These are phyloP conservation scores for Tridacna crocea DNA, from an alignment of 2,888 invertebrate species.

Conservation along the genomic window DNA sequence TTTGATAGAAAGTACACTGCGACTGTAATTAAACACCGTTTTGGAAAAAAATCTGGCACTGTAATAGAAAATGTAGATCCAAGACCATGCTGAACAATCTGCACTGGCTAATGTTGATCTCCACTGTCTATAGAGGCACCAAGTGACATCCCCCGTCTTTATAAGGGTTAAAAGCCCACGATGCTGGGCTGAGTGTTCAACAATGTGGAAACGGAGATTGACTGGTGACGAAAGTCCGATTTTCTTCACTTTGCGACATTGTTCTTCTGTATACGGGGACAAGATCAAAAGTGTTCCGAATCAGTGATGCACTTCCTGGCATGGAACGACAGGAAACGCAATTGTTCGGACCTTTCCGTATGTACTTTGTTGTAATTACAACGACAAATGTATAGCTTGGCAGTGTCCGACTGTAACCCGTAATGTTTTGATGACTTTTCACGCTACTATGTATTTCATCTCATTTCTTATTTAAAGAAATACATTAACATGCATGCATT, in stretches of 20 bases:
- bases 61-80: too few relatives aligned
- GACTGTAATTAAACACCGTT: too few relatives aligned
- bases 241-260: conserved; percentile 6
- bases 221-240: not conserved
- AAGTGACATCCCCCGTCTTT: too few relatives aligned
- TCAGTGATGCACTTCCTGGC: conserved; percentile 21
- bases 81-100: too few relatives aligned
- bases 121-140: too few relatives aligned
- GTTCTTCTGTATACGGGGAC: conserved; percentile 12
- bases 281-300: conserved; percentile 27
- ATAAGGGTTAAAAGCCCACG: not conserved
- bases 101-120: too few relatives aligned
- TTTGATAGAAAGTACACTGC: too few relatives aligned
- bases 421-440: too few relatives aligned
- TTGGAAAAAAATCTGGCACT: too few relatives aligned
- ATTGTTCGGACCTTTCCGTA: conserved; percentile 10
- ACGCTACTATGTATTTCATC: too few relatives aligned
- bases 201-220: conserved; percentile 12
- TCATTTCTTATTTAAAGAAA: too few relatives aligned
- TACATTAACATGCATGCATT: too few relatives aligned
- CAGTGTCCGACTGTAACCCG: not conserved
- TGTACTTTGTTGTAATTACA: not conserved
- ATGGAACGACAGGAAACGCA: conserved; percentile 16
- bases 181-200: not conserved
- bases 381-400: not conserved